phyloP scores from a whole-genome alignment of 2,797 vertebrate genomes.

The Capromys pilorides region DNA sequence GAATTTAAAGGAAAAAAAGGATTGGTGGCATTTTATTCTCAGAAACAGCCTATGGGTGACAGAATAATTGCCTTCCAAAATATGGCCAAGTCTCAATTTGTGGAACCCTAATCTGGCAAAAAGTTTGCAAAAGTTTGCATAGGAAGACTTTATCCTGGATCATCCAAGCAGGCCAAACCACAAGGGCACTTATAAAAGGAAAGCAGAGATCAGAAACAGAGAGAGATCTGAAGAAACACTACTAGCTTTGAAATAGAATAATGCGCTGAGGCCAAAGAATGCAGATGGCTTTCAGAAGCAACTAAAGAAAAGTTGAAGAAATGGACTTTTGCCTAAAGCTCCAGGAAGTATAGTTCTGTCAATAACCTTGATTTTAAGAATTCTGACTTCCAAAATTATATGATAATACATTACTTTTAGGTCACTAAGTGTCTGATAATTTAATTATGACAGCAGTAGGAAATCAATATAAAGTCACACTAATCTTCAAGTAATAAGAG shows the following conservation, averaged over 20 bases:
- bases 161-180: neutral
- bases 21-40: constrained; percentile 45
- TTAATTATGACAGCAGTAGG: constrained; percentile 21
- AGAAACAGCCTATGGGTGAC: neutral
- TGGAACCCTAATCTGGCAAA: neutral
- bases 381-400: neutral
- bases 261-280: constrained; percentile 22
- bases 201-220: neutral
- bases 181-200: neutral
- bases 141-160: constrained; percentile 31
- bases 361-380: constrained; percentile 5
- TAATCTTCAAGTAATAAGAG: constrained; percentile 19
- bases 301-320: neutral
- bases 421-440: neutral
- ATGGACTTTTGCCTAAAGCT: neutral
- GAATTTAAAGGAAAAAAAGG: neutral
- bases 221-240: neutral
- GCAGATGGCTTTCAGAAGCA: neutral
- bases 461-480: constrained; percentile 36
- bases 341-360: neutral
- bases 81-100: neutral
- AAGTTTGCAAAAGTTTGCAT: neutral
- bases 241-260: constrained; percentile 3
- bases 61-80: constrained; percentile 16
- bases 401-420: constrained; percentile 39